phyloP scores from a whole-genome alignment of 1,140 invertebrate species.

The Aphaenogaster ashmeadi region DNA sequence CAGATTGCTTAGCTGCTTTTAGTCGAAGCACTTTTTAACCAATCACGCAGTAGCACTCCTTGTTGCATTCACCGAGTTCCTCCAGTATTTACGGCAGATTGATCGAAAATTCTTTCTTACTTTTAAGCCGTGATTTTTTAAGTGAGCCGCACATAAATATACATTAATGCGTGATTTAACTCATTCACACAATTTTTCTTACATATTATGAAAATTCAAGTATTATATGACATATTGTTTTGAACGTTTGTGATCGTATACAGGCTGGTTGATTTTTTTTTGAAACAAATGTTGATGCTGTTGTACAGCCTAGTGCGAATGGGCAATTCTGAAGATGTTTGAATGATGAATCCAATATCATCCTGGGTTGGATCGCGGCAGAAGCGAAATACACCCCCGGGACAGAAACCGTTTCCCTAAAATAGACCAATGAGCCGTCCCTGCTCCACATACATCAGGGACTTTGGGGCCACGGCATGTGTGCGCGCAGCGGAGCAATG shows the following conservation, averaged over 20 bases:
- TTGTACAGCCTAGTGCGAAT: constrained; percentile 42
- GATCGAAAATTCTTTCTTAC: constrained; percentile 58
- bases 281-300: constrained; percentile 36
- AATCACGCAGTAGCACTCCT: constrained; percentile 46
- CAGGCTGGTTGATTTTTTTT: background rate
- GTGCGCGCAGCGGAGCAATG: constrained; percentile 54
- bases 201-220: background rate
- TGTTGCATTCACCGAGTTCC: constrained; percentile 41
- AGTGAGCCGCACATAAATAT: background rate
- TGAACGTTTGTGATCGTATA: background rate
- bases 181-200: background rate
- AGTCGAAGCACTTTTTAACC: constrained; percentile 59
- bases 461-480: constrained; percentile 47
- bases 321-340: constrained; percentile 72
- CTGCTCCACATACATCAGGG: constrained; percentile 68
- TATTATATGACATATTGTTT: background rate
- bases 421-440: constrained; percentile 73
- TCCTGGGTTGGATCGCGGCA: constrained; percentile 59
- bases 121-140: background rate
- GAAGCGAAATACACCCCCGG: constrained; percentile 76
- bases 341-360: constrained; percentile 79
- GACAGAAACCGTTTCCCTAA: constrained; percentile 76
- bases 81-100: constrained; percentile 42
- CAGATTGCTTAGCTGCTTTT: constrained; percentile 64
- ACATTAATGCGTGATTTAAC: background rate